Percentiles rank a stretch among this genome's conserved stretches.
These are phyloP conservation scores for Ageneiosus marmoratus DNA, from an alignment of 2,113 vertebrate species.

Conservation along the genomic window DNA sequence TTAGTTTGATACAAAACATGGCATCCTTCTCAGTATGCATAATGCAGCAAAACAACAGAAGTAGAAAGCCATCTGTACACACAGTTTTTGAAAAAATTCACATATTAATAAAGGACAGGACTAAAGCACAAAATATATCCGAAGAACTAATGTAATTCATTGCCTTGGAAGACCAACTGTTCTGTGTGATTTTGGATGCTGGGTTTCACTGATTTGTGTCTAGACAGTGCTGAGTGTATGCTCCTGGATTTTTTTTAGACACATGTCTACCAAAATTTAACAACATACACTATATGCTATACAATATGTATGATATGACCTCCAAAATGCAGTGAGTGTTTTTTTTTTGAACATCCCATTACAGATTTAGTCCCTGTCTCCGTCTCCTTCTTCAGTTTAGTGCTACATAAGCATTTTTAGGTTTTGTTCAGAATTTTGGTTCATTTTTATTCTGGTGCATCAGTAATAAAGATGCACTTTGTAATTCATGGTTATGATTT, in stretches of 20 bases:
- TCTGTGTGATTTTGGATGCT: not conserved
- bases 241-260: not conserved
- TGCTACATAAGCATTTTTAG: not conserved
- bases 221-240: not conserved
- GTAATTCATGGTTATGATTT: not conserved
- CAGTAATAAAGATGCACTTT: not conserved
- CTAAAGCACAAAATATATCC: not conserved
- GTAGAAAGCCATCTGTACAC: not conserved
- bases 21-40: not conserved
- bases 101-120: not conserved
- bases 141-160: not conserved
- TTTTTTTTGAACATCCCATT: too few relatives aligned
- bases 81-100: not conserved
- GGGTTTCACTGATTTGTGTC: not conserved
- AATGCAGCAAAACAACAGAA: constrained; percentile 13
- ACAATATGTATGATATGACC: too few relatives aligned
- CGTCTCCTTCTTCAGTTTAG: too few relatives aligned
- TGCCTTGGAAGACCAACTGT: not conserved
- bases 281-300: not conserved
- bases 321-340: too few relatives aligned
- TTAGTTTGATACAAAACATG: not conserved
- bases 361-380: too few relatives aligned
- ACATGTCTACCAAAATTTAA: not conserved
- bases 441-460: not conserved
- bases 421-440: not conserved